Evolutionary conservation across 2,113 vertebrate species (phyloP), one percentile per base, ranked within the genome.

Genomic region (Oriolus oriolus): DNA sequence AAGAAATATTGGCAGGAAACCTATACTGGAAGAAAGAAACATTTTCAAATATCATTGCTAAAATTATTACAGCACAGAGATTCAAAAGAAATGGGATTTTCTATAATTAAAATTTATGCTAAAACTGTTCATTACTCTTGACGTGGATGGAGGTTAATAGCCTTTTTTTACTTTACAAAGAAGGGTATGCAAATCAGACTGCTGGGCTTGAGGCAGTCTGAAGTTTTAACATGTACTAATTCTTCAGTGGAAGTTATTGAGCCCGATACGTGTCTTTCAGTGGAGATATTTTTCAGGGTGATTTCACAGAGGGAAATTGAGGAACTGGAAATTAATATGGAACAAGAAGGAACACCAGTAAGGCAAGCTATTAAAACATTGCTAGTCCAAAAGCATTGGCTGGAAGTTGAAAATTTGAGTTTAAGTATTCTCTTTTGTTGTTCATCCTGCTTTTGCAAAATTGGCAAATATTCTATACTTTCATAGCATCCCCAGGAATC

Each of bases 61-160:
- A 93, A 70, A 21, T 37, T 64, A 82, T 64, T 92, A 69, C 26
- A 92, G 88, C 19, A 82, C 22, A 78, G 71, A 93, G 21, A 59
- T 33, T 91, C 19, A 89, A 73, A 87, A 85, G 53, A 91, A 97
- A 90, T 79, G 37, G 6, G 52, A 76, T 61, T 87, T 89, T 82
- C 50, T 63, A 9, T 65, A 90, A 97, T 75, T 91, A 41, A 86
- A 70, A 44, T 94, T 81, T 82, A 89, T 95, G 74, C 5, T 93
- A 63, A 74, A 96, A 80, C 45, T 88, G 10, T 28, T 94, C 20
- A 63, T 94, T 93, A 53, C 33, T 93, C 30, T 84, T 73, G 28
- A 52, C 1, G 2, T 44, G 21, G 65, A 9, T 37, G 47, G 50
- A 84, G 35, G 49, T 89, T 64, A 91, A 76, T 57, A 73, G 41